Conservation (phyloP, 2,797 vertebrate species). For the Pachyuromys duprasi region DNA sequence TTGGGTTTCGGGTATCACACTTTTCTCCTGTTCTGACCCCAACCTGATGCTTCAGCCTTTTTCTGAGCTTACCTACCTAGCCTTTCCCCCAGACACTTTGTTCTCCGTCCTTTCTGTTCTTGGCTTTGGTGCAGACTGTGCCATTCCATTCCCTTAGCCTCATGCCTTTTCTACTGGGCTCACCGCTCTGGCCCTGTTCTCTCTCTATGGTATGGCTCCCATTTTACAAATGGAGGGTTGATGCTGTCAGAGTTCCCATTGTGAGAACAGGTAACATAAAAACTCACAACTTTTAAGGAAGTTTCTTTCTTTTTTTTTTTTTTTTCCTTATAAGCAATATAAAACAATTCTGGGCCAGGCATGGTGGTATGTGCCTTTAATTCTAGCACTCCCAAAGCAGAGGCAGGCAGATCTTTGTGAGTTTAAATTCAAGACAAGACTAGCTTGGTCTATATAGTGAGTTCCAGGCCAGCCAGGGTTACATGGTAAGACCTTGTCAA, state of each 20-base stretch:
- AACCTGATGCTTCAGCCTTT: not conserved
- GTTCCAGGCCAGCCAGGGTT: not conserved
- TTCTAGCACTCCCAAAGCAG: no score
- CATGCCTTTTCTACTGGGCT: not conserved
- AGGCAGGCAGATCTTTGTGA: not conserved
- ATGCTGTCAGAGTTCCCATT: not conserved
- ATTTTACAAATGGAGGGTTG: no score
- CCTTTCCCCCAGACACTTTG: not conserved
- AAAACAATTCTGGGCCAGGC: not conserved
- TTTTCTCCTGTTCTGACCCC: not conserved
- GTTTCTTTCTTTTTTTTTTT: not conserved
- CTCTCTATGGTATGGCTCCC: no score
- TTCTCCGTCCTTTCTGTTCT: not conserved
- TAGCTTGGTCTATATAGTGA: not conserved
- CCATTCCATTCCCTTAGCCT: not conserved
- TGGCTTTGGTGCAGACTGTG: no score
- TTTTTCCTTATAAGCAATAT: not conserved
- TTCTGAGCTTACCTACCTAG: not conserved
- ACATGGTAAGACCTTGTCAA: not conserved
- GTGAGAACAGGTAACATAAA: not conserved
- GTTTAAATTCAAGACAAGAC: not conserved
- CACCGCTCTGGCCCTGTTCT: not conserved
- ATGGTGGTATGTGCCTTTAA: not conserved
- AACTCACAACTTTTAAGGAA: conserved; percentile 16
- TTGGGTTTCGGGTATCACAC: not conserved